Percentiles rank a stretch among this genome's conserved stretches.
phyloP scores from a whole-genome alignment of 2,113 vertebrate genomes.

The Salvelinus fontinalis region DNA sequence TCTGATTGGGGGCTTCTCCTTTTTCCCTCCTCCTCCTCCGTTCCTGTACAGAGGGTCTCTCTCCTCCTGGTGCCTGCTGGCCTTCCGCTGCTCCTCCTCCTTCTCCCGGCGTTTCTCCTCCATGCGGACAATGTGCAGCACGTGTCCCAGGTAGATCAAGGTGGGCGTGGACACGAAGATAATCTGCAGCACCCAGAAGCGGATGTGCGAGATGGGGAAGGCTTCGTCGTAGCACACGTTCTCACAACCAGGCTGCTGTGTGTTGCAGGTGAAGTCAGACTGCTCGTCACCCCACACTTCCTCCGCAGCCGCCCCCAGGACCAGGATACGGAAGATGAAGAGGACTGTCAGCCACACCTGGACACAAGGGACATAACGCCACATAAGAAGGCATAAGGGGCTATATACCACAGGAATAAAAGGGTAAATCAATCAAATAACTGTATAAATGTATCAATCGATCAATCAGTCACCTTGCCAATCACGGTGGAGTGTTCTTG shows the following conservation, averaged over 20 bases:
- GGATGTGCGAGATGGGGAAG: constrained; percentile 95
- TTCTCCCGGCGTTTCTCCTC: constrained; percentile 86
- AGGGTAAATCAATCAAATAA: no score
- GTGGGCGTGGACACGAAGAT: constrained; percentile 94
- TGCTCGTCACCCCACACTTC: constrained; percentile 95
- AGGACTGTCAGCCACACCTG: constrained; percentile 80
- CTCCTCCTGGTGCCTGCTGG: constrained; percentile 59
- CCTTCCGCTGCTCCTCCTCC: constrained; percentile 76
- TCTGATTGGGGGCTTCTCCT: constrained; percentile 73
- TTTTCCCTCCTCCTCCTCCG: constrained; percentile 52
- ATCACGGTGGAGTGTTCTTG: constrained; percentile 97
- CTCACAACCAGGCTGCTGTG: constrained; percentile 91
- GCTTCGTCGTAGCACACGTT: constrained; percentile 95
- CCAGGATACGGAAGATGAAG: constrained; percentile 94
- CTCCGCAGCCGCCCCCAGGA: constrained; percentile 89
- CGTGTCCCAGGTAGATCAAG: constrained; percentile 92
- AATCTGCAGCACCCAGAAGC: constrained; percentile 97
- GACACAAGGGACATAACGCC: neutral
- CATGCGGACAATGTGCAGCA: constrained; percentile 89
- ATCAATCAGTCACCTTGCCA: constrained; percentile 82
- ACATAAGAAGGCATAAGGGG: neutral
- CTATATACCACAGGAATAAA: neutral
- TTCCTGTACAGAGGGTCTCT: constrained; percentile 64
- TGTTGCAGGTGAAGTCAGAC: constrained; percentile 93
- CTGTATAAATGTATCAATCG: neutral